Evolutionary conservation across 2,797 vertebrate species (phyloP), one percentile per base, ranked within the genome.

Genomic region (Neosilurus mollespiculum): DNA sequence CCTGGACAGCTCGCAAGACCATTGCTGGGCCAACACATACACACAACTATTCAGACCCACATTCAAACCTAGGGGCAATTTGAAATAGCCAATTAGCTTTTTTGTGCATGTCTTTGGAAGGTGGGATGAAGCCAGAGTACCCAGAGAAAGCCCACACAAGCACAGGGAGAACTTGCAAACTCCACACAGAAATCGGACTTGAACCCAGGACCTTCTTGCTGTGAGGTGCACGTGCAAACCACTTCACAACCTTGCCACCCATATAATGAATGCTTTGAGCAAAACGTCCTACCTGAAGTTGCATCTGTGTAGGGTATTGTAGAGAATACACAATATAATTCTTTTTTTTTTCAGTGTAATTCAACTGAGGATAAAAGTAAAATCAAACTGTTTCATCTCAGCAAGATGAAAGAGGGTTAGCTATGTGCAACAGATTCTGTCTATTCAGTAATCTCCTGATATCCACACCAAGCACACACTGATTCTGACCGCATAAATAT

Each of bases 251-350:
- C 30, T 30, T 30, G 30, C 30, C 30, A 30, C 1, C 30, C 62
- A 83, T 77, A 84, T 85, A 86, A 84, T 78, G 24, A 70, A 80
- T 0, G 84, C 86, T 83, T 54, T 76, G 65, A 83, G 88, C 78
- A 73, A 73, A 87, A 84, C 79, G 58, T 77, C 12, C 58, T n/a
- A 82, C 75, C 82, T 26, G 58, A 67, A 51, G 69, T 54, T 82
- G 59, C 24, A 49, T 61, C 61, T 75, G 67, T 58, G n/a, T 66
- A 59, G 59, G 82, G 51, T 37, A 24, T 61, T 24, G 51, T 58
- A 15, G 64, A 67, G 53, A 83, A 75, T 75, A 34, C 24, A 70
- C 30, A 30, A 30, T 30, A 30, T 30, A 30, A 30, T 30, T 30
- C 30, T 30, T 30, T 30, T 30, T 30, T 30, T 30, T 30, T 30